These are phyloP conservation scores for Anodontia alba DNA, from an alignment of 2,888 invertebrate genomes.

Conservation along the genomic window DNA sequence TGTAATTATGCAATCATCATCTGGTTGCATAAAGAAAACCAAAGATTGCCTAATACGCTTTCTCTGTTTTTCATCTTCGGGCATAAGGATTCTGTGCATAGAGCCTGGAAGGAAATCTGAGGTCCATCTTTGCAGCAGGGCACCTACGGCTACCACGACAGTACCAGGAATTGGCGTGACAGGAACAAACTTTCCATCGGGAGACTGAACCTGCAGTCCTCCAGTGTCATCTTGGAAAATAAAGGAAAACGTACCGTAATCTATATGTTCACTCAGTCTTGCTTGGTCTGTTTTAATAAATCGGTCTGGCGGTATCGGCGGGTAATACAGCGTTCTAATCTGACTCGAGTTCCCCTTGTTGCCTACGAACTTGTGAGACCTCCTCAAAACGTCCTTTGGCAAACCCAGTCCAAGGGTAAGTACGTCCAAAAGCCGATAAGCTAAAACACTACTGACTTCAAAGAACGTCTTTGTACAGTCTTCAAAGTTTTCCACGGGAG, in stretches of 20 bases:
- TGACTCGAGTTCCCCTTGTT: neutral
- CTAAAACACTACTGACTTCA: neutral
- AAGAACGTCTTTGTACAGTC: neutral
- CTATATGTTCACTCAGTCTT: neutral
- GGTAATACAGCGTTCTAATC: neutral
- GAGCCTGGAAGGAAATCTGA: conserved; percentile 74
- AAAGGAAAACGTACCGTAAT: neutral
- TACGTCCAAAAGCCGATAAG: neutral
- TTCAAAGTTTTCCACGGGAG: neutral
- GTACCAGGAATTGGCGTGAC: neutral
- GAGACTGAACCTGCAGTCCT: neutral
- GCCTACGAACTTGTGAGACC: neutral
- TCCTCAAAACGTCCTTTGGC: neutral
- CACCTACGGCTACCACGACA: neutral
- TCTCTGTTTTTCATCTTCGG: neutral
- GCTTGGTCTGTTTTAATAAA: neutral
- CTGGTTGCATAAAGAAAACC: conserved; percentile 23
- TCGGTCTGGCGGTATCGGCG: neutral
- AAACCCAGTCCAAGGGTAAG: neutral
- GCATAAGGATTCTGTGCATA: neutral
- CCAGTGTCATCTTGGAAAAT: neutral
- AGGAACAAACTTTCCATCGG: neutral
- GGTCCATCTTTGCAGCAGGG: conserved; percentile 87
- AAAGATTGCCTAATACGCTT: conserved; percentile 35
- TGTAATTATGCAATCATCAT: neutral